A percentile compares a stretch with the other conserved stretches of the same genome.
phyloP scores from a whole-genome alignment of 1,140 invertebrate genomes.

The Homarus americanus region DNA sequence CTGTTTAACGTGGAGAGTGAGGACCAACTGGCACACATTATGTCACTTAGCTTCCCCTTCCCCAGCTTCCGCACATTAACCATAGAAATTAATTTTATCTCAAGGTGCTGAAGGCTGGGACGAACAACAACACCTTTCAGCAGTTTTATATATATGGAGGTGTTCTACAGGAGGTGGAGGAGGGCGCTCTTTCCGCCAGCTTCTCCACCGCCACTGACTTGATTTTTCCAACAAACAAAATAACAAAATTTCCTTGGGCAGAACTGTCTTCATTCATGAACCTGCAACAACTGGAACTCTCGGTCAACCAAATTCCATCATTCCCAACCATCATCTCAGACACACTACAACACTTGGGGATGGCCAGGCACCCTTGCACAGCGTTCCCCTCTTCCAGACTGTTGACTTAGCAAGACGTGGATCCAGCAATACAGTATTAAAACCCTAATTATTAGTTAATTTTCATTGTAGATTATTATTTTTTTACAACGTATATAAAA shows the following conservation, averaged over 20 bases:
- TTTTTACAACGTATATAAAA: too few relatives aligned
- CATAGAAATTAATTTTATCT: neutral
- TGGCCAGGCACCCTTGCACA: too few relatives aligned
- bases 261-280: neutral
- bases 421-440: too few relatives aligned
- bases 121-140: neutral
- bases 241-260: neutral
- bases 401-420: too few relatives aligned
- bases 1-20: neutral
- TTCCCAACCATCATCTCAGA: neutral
- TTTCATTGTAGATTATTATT: too few relatives aligned
- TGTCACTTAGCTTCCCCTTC: neutral
- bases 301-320: neutral
- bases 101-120: neutral
- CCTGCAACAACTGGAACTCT: neutral
- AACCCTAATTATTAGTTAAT: too few relatives aligned
- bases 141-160: neutral
- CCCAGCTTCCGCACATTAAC: neutral
- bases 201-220: neutral
- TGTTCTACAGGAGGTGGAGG: neutral
- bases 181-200: neutral
- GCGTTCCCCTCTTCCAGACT: too few relatives aligned
- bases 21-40: neutral
- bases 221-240: neutral
- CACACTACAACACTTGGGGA: neutral